Evolutionary conservation across 2,113 vertebrate genomes (phyloP).

Genomic region (Paralichthys olivaceus): DNA sequence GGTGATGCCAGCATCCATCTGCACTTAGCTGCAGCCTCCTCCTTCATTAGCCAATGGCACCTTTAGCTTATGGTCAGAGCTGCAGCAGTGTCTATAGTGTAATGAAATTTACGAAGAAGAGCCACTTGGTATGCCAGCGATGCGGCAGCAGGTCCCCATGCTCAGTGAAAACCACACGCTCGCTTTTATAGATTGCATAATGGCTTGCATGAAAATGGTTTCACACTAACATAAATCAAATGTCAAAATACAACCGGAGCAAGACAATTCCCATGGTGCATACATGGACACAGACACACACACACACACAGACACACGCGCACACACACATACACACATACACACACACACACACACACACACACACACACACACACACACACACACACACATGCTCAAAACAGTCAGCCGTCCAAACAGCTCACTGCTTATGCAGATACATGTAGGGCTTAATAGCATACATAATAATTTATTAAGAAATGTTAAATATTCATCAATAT

Average conservation of each 20-base stretch:
- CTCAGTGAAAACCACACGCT: constrained; percentile 81
- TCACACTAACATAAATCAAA: constrained; percentile 86
- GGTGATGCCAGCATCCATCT: constrained; percentile 68
- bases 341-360: constrained; percentile 49
- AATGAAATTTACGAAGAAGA: constrained; percentile 83
- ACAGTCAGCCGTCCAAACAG: constrained; percentile 61
- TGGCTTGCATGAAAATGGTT: constrained; percentile 84
- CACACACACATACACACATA: constrained; percentile 57
- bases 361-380: constrained; percentile 51
- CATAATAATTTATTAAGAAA: constrained; percentile 85
- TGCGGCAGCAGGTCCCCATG: constrained; percentile 72
- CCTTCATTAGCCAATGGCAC: constrained; percentile 82
- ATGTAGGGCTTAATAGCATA: constrained; percentile 79
- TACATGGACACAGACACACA: constrained; percentile 62
- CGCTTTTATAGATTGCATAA: constrained; percentile 84
- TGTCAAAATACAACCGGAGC: constrained; percentile 83
- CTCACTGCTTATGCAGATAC: constrained; percentile 69
- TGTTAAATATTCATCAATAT: constrained; percentile 85
- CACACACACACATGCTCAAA: constrained; percentile 56
- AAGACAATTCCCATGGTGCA: constrained; percentile 79
- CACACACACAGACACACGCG: constrained; percentile 39
- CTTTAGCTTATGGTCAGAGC: constrained; percentile 80
- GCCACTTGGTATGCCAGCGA: constrained; percentile 83
- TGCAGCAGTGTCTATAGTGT: constrained; percentile 75
- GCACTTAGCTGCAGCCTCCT: constrained; percentile 69